phyloP scores from a whole-genome alignment of 2,797 vertebrate genomes.

The Luscinia luscinia region DNA sequence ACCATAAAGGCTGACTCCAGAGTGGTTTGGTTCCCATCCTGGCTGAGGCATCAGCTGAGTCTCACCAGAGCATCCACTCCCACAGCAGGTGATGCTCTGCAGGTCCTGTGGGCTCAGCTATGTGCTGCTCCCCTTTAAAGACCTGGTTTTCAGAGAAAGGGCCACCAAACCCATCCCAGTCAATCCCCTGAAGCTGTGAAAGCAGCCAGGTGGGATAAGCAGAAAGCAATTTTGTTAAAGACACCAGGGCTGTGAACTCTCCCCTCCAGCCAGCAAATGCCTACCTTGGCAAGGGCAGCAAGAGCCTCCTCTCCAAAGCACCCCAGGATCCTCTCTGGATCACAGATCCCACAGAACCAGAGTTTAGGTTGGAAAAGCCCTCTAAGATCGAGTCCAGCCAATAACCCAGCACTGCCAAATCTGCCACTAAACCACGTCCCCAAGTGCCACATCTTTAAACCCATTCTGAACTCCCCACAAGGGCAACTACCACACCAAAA shows the following conservation, averaged over 20 bases:
- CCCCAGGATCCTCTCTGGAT: neutral
- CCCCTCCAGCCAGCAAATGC: neutral
- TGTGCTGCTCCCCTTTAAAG: accelerated
- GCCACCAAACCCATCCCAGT: neutral
- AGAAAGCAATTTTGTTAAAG: neutral
- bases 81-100: accelerated
- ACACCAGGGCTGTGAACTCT: neutral
- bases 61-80: accelerated
- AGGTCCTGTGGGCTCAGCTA: accelerated
- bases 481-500: neutral
- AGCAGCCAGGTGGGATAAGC: neutral
- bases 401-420: neutral
- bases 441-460: neutral
- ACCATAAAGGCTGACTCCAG: neutral
- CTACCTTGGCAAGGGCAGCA: accelerated
- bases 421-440: neutral
- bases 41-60: neutral
- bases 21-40: neutral
- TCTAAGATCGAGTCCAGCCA: accelerated
- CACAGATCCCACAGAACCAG: neutral
- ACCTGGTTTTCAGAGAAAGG: neutral
- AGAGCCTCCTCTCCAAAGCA: neutral
- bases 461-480: neutral
- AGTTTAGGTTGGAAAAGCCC: neutral
- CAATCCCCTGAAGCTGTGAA: neutral